Evolutionary conservation across 2,888 invertebrate species (phyloP), one percentile per base, ranked within the genome.

Genomic region (Hyposoter didymator): DNA sequence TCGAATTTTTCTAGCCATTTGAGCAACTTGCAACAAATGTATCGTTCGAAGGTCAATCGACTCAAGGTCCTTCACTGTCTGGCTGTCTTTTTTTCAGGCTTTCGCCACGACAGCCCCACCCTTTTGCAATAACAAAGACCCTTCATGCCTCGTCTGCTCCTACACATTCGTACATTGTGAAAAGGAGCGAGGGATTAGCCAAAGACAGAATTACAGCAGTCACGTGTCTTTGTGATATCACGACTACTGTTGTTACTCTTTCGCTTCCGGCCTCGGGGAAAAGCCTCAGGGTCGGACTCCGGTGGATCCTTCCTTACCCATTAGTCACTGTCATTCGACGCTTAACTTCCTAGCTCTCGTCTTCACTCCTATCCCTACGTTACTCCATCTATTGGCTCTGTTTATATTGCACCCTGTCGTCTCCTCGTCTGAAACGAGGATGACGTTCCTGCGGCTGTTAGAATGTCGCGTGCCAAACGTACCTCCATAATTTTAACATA

Each of bases 241-340:
- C 78, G 49, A 78, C 74, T 70, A 74, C 78, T 74, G 78, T 39
- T 1, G 39, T 78, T 66, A 72, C 74, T 64, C 78, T 78, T 70
- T 39, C 69, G 17, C 69, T 85, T 78, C 85, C 78, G 82, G 82
- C 78, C 82, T 70, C 78, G 72, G n/a, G 74, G 70, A 47, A 80
- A 49, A 67, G 43, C 78, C 76, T 85, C 85, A 85, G 85, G 85
- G 85, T 85, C 85, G 85, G 69, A 62, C 76, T 55, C 55, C 72
- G 72, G 78, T 85, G 78, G 78, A 85, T 85, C 83, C 85, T 85
- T 85, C 76, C 79, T 76, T 45, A 45, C 45, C 86, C 89, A 90
- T 90, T 90, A 90, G 76, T 90, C 90, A 88, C 87, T 87, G 90
- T 89, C 90, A 85, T 84, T 89, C 84, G 84, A 81, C 72, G 80